phyloP scores from a whole-genome alignment of 2,888 invertebrate genomes.

The Achlya flavicornis region DNA sequence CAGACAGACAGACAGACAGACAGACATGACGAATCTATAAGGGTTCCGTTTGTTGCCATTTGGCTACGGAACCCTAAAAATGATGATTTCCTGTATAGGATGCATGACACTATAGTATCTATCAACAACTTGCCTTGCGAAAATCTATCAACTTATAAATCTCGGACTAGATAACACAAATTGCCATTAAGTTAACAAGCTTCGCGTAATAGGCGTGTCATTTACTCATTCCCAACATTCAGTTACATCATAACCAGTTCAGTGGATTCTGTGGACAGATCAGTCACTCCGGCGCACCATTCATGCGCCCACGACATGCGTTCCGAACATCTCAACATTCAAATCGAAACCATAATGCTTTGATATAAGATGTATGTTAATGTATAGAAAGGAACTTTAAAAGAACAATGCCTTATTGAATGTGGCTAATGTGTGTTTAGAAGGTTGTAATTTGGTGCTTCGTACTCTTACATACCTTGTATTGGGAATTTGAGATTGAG shows the following conservation, averaged over 20 bases:
- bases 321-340: conserved; percentile 23
- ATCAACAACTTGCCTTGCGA: background rate
- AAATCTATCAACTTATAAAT: conserved; percentile 19
- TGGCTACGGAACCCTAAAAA: too few relatives aligned
- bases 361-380: conserved; percentile 13
- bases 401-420: conserved; percentile 21
- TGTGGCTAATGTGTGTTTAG: conserved; percentile 11
- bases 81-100: too few relatives aligned
- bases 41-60: too few relatives aligned
- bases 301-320: conserved; percentile 67
- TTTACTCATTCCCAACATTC: conserved; percentile 55
- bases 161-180: conserved; percentile 18
- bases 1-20: too few relatives aligned
- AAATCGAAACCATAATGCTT: conserved; percentile 15
- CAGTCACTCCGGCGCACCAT: conserved; percentile 67
- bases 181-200: conserved; percentile 24
- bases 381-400: conserved; percentile 16
- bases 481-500: too few relatives aligned
- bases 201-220: conserved; percentile 43
- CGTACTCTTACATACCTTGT: background rate
- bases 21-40: too few relatives aligned
- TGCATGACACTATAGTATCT: too few relatives aligned
- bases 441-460: background rate
- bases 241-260: conserved; percentile 78
- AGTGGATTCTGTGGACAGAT: conserved; percentile 71